phyloP scores from a whole-genome alignment of 2,888 invertebrate species.

The Tanaodytes sp. region DNA sequence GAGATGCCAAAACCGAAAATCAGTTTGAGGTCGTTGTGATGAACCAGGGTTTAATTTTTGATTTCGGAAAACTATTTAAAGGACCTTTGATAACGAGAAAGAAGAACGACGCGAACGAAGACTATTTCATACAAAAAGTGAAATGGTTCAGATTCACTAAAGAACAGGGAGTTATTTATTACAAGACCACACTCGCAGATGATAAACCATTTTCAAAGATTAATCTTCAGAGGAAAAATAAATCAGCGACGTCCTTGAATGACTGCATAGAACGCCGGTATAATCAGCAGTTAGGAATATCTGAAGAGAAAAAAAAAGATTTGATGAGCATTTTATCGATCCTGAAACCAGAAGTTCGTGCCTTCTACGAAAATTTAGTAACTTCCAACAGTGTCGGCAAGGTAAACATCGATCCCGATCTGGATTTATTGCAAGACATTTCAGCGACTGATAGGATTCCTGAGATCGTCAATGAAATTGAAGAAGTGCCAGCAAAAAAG shows the following conservation, averaged over 20 bases:
- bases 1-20: background rate
- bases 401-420: constrained; percentile 6
- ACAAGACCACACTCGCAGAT: constrained; percentile 18
- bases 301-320: constrained; percentile 4
- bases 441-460: background rate
- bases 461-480: background rate
- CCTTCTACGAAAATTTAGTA: constrained; percentile 4
- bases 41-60: constrained; percentile 1
- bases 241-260: too few species aligned
- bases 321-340: background rate
- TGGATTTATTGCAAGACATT: constrained; percentile 6
- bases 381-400: background rate
- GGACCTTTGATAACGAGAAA: constrained; percentile 14
- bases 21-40: constrained; percentile 11
- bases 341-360: background rate
- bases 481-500: constrained; percentile 7
- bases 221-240: background rate
- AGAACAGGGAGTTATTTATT: constrained; percentile 24
- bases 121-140: constrained; percentile 16
- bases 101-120: constrained; percentile 4
- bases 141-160: constrained; percentile 28
- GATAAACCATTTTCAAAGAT: constrained; percentile 4
- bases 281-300: too few species aligned
- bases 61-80: constrained; percentile 11
- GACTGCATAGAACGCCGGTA: too few species aligned